A percentile compares a stretch with the other conserved stretches of the same genome.
Conservation (phyloP, 2,797 vertebrate genomes). For the Bufotes viridis region DNA sequence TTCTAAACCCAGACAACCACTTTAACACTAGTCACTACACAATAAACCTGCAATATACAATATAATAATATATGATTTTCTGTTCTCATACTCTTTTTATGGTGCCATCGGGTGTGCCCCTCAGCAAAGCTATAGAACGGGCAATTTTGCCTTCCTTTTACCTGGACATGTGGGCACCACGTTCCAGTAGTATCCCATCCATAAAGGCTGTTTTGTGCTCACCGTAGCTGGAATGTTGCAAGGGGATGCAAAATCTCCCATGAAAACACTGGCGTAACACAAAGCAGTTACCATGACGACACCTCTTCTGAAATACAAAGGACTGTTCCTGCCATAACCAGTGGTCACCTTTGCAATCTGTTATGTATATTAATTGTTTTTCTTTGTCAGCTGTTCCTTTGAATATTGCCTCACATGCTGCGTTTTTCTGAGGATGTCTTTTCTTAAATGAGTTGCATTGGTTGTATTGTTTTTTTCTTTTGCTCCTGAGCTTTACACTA, state of each 20-base stretch:
- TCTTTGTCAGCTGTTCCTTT: not conserved
- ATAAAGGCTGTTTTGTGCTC: conserved; percentile 33
- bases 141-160: not conserved
- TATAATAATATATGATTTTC: no score
- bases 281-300: conserved; percentile 53
- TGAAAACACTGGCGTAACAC: conserved; percentile 38
- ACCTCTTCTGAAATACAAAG: conserved; percentile 33
- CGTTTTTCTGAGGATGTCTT: not conserved
- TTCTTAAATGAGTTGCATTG: conserved; percentile 2
- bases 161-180: conserved; percentile 2
- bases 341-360: conserved; percentile 24
- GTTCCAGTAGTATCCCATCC: not conserved
- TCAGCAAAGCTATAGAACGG: not conserved
- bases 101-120: no score
- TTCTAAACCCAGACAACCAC: no score
- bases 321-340: not conserved
- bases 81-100: no score
- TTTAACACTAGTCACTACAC: no score
- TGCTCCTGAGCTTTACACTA: not conserved
- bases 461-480: not conserved
- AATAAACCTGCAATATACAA: no score
- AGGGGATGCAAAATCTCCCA: conserved; percentile 42
- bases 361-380: conserved; percentile 10
- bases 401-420: not conserved
- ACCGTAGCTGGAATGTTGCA: conserved; percentile 40